Evolutionary conservation across 1,140 invertebrate genomes (phyloP).

Genomic region (Drosophila melanica): DNA sequence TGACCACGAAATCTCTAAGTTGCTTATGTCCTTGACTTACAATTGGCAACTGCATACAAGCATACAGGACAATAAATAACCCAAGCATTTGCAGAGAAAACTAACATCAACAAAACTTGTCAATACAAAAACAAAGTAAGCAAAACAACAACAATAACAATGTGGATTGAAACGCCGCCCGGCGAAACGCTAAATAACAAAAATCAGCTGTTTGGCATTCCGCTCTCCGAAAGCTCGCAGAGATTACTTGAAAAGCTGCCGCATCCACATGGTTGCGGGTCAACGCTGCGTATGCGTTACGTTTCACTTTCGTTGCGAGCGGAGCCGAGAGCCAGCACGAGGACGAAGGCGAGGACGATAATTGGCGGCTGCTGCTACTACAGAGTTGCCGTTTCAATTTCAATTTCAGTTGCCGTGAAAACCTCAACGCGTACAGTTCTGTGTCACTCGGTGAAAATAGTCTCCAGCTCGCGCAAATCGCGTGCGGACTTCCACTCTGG

Average conservation of each 20-base stretch:
- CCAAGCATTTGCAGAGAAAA: conserved; percentile 27
- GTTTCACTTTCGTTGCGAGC: conserved; percentile 71
- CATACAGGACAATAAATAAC: conserved; percentile 44
- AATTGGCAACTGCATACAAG: conserved; percentile 4
- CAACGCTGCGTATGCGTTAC: conserved; percentile 78
- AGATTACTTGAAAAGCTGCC: conserved; percentile 48
- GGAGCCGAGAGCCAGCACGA: conserved; percentile 19
- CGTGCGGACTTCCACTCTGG: conserved; percentile 47
- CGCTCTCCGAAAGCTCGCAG: conserved; percentile 56
- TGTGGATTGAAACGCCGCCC: conserved; percentile 32
- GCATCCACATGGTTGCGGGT: conserved; percentile 45
- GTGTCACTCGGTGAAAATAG: conserved; percentile 32
- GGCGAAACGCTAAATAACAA: conserved; percentile 68
- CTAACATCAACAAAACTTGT: conserved; percentile 37
- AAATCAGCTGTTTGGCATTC: conserved; percentile 67
- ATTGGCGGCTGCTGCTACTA: conserved; percentile 62
- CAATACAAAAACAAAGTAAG: conserved; percentile 1
- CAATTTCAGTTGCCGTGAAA: conserved; percentile 78
- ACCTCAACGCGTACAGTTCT: conserved; percentile 60
- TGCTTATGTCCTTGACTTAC: not conserved
- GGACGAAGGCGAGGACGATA: conserved; percentile 20
- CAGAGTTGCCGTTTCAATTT: conserved; percentile 57
- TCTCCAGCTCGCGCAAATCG: conserved; percentile 37
- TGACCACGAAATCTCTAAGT: not conserved
- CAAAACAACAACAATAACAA: conserved; percentile 26